Evolutionary conservation across 2,113 vertebrate genomes (phyloP), one percentile per base, ranked within the genome.

Genomic region (Sigmodon hispidus): DNA sequence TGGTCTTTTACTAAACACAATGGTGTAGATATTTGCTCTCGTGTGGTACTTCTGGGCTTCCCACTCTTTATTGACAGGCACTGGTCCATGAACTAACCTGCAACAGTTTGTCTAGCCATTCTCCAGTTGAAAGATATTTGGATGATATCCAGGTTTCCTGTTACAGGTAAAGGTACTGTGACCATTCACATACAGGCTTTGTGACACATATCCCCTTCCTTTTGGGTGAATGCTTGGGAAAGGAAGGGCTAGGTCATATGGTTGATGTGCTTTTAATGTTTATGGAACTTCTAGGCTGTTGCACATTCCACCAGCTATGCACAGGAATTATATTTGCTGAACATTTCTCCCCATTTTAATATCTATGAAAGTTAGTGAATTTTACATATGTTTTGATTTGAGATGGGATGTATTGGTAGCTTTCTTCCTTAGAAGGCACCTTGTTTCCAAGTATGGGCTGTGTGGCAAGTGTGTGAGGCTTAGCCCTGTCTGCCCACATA

Each of bases 371-470:
- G 45, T 72, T 52, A 81, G 26, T 29, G 19, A 45, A 45, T 69
- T 90, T 92, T 79, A 40, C 40, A 72, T 85, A 36, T 63, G 52
- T n/a, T 31, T 77, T 63, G 48, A 29, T 29, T 22, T 45, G n/a
- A 11, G 13, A 0, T 40, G 11, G 90, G 73, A 11, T 29, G 1
- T 45, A 4, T 43, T 93, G 15, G 34, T n/a, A 34, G 29, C 57
- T 79, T 48, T 17, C 79, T 89, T 19, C 4, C 11, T 36, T 31
- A 10, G 8, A 10, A 76, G 80, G 7, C 24, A 8, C 7, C 21
- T 34, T 0, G 5, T 40, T 11, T 9, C 31, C 1, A 9, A 43
- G 21, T 12, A 45, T 40, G 22, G 43, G 31, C 8, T 10, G 5
- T 1, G 0, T 48, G 52, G 31, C 31, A 1, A 0, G 26, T 61